Base-by-base conservation (phyloP, 2,888 invertebrate genomes). In the Serrognathus titanus region DNA sequence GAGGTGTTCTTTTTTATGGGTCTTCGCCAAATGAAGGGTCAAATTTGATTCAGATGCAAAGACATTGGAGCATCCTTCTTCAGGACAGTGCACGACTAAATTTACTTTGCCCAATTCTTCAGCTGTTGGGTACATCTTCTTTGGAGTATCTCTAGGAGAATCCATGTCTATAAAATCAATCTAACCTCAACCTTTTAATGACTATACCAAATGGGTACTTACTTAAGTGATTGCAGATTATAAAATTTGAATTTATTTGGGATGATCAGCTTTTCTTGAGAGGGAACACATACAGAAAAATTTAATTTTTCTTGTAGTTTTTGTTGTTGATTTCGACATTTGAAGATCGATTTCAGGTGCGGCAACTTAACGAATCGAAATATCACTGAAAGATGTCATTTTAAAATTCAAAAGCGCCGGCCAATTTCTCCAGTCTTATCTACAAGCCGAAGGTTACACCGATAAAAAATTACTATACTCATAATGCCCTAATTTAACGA, bases 21-120 rank as follows among this genome's bases (percentile, higher is more conserved):
- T 74, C 60, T 81, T 84, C 0, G 76, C 71, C 3, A 88, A 63
- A 66, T 89, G 89, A 59, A 81, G 72, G 57, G 79, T 78, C 31
- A 83, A 74, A 64, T 83, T 82, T 8, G 83, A 78, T 20, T 77
- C 73, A 55, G 82, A 82, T 16, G 75, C 77, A 65, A 85, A 85
- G 2, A 76, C 70, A 20, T 76, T 75, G 1, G 69, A 61, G 59
- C 82, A 83, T 31, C 78, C 78, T 4, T 72, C 65, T 62, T 80
- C 78, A 0, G 78, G 69, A 51, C 78, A 78, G 35, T 58, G 61
- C 37, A 75, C 55, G 11, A 66, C 62, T 48, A 68, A 73, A 48
- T 70, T 71, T 24, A 72, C 57, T 41, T 64, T 67, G 12, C 56
- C 54, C 57, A 77, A 67, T 66, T 77, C 74, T 51, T 73, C 72